These are phyloP conservation scores for Kryphioiulus occultus DNA, from an alignment of 2,888 invertebrate genomes.

Conservation along the genomic window DNA sequence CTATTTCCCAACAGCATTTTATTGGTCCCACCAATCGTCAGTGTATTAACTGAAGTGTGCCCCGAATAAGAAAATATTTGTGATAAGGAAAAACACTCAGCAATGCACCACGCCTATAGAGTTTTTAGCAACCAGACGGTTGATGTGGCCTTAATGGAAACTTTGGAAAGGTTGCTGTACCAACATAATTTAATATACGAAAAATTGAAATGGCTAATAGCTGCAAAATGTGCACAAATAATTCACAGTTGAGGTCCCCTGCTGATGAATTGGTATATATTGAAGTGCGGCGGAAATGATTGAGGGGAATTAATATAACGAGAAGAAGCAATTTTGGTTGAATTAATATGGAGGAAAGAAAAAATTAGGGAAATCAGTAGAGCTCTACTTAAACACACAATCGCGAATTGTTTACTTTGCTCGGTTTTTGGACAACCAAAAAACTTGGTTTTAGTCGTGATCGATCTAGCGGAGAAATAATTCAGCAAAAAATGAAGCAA, in stretches of 20 bases:
- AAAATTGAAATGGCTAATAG: conserved; percentile 12
- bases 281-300: conserved; percentile 3
- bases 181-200: too few species aligned
- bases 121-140: not conserved
- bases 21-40: conserved; percentile 14
- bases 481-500: not conserved
- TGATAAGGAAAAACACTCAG: not conserved
- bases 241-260: conserved; percentile 10
- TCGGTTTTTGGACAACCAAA: not conserved
- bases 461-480: conserved; percentile 18
- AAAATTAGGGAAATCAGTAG: not conserved
- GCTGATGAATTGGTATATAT: not conserved
- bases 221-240: not conserved
- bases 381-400: not conserved
- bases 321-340: not conserved
- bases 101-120: not conserved
- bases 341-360: not conserved
- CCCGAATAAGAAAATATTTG: not conserved
- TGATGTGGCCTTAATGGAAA: too few species aligned
- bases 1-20: conserved; percentile 4
- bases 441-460: not conserved
- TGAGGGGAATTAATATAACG: not conserved
- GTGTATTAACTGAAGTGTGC: conserved; percentile 24
- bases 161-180: too few species aligned
- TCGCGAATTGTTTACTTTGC: not conserved